Evolutionary conservation across 2,113 vertebrate species (phyloP), one percentile per base, ranked within the genome.

Genomic region (Xiphophorus couchianus): DNA sequence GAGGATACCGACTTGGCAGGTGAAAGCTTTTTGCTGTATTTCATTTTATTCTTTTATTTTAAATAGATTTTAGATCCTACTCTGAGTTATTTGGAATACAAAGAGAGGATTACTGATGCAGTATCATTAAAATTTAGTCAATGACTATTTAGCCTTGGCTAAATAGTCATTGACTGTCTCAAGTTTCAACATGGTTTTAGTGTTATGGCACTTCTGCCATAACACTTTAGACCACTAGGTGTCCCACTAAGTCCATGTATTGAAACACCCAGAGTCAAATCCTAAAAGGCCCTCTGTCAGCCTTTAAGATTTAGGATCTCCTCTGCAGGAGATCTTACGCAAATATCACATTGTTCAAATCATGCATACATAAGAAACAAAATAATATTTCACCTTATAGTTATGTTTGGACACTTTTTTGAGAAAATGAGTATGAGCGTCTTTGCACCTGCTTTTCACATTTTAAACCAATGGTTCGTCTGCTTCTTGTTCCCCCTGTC

Each of bases 1-100:
- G 88, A 28, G 97, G 97, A 27, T 96, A 98, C 92, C 92, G 97
- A 84, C 93, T 99, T 44, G 97, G 97, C 93, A 99, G 97, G 97
- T 98, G 62, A 92, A 88, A 76, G 54, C 4, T n/a, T n/a, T 22
- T 25, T 0, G 22, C 6, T 64, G 35, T 63, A 11, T 37, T 37
- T 35, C 35, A 35, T 58, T 51, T 64, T 15, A 22, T 67, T 22
- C 8, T 58, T 58, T 64, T 11, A 14, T 19, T 48, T 48, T 19
- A 48, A 19, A 17, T 48, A 42, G 13, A 42, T 15, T 14, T 42
- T 42, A 42, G 14, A 3, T 14, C 39, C 14, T 48, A 17, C 5
- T 1, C 14, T 48, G 14, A 48, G 17, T 48, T 48, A 48, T 48
- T 17, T 48, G 44, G 44, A 19, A 48, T 17, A 19, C 19, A 5